Percentiles rank a stretch among this genome's conserved stretches.
phyloP scores from a whole-genome alignment of 2,888 invertebrate species.

The Plutella xylostella region DNA sequence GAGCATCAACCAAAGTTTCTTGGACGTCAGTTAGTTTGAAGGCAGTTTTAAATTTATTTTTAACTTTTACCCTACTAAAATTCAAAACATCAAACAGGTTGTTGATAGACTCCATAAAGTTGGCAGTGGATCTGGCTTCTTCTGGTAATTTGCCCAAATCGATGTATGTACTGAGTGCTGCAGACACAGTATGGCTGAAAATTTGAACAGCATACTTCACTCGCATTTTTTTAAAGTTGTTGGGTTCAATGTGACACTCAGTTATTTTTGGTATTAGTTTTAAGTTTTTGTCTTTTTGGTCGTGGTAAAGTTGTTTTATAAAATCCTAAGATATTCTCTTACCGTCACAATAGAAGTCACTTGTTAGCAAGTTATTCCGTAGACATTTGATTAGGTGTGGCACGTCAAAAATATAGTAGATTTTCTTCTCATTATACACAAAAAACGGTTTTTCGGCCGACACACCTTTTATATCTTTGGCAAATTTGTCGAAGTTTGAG shows the following conservation, averaged over 20 bases:
- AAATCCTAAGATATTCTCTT: slow-evolving; percentile 1
- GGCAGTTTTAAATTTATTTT: slow-evolving; percentile 11
- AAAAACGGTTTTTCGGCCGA: slow-evolving; percentile 20
- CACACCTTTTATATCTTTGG: too few species aligned
- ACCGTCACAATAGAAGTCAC: neutral
- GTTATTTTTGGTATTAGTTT: neutral
- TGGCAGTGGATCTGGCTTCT: slow-evolving; percentile 14
- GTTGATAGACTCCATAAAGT: slow-evolving; percentile 13
- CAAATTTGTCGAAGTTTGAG: slow-evolving; percentile 14
- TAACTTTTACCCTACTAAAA: slow-evolving; percentile 11
- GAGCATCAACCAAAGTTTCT: slow-evolving; percentile 7
- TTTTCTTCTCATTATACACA: slow-evolving; percentile 10
- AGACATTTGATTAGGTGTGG: slow-evolving; percentile 10
- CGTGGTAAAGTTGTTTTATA: neutral
- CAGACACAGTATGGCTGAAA: slow-evolving; percentile 10
- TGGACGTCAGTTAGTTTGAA: slow-evolving; percentile 10
- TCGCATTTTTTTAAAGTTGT: slow-evolving; percentile 8
- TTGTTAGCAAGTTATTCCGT: slow-evolving; percentile 2
- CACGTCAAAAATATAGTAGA: slow-evolving; percentile 17
- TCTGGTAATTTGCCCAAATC: slow-evolving; percentile 7
- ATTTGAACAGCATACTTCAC: slow-evolving; percentile 11
- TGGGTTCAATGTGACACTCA: neutral
- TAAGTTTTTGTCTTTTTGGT: neutral
- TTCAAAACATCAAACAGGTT: slow-evolving; percentile 14
- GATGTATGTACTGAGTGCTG: slow-evolving; percentile 13